Evolutionary conservation across 2,113 vertebrate species (phyloP), one percentile per base, ranked within the genome.

Genomic region (Taxidea taxus): DNA sequence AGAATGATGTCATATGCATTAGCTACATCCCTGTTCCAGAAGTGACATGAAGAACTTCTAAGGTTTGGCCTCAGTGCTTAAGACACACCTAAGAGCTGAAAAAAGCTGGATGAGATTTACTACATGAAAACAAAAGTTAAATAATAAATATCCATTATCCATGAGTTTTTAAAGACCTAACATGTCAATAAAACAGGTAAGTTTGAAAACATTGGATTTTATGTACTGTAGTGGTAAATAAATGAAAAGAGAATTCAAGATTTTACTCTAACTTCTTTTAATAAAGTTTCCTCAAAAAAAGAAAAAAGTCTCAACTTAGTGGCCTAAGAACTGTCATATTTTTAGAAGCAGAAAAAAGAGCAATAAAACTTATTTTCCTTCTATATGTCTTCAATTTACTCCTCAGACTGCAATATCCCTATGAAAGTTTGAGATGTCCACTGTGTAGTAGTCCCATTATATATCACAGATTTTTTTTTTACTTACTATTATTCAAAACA

Each of bases 21-120:
- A 94, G 37, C 54, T 75, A 85, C 31, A 83, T 82, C 54, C 83
- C 91, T 95, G 25, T 89, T 95, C 74, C 54, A 95, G 31, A 94
- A 91, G 54, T 85, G n/a, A 60, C 51, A 96, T 44, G 62, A 90
- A 96, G 34, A 95, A 96, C 56, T 64, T 90, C 16, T 27, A 75
- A 47, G 37, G 75, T 64, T 86, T 92, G 80, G 66, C 39, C 80
- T 92, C 44, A 37, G 42, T 92, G 60, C 92, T 42, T 77, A 86
- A 84, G 42, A 87, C 49, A 96, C 60, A 92, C 7, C 42, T 82
- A 75, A 90, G 51, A 97, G 9, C 51, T 44, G 34, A 97, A 68
- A 95, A 95, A 96, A 84, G 74, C 2, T 77, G 62, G 44, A 91
- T 91, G 39, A 90, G 81, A 88, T 82, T 92, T 94, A 95, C 74